Conservation (phyloP, 2,888 invertebrate species). For the Loripinus fragilis region DNA sequence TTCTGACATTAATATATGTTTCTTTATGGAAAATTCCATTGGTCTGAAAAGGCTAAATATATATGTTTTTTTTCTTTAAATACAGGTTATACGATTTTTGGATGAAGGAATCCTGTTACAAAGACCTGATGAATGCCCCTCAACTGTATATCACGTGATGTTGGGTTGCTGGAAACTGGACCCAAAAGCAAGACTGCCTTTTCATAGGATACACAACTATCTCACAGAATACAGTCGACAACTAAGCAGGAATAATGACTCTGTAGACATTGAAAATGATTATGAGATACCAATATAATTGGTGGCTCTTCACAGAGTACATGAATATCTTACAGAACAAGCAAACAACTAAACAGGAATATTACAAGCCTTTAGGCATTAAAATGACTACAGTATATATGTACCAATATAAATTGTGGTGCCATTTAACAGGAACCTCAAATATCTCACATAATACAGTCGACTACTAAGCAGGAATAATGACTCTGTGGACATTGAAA, state of each 20-base stretch:
- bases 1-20: no score
- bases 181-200: constrained; percentile 90
- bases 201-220: constrained; percentile 83
- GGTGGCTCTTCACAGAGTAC: no score
- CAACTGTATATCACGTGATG: constrained; percentile 82
- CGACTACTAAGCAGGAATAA: constrained; percentile 61
- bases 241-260: constrained; percentile 54
- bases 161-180: constrained; percentile 86
- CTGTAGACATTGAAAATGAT: constrained; percentile 60
- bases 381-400: no score
- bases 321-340: no score
- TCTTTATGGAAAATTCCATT: no score
- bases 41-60: no score
- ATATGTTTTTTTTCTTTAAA: not conserved
- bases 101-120: constrained; percentile 91
- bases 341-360: no score
- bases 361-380: no score
- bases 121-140: constrained; percentile 87
- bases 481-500: constrained; percentile 56
- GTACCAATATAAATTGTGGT: no score
- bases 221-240: constrained; percentile 76
- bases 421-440: constrained; percentile 85
- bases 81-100: constrained; percentile 86
- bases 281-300: constrained; percentile 54
- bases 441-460: constrained; percentile 77